Conservation (phyloP, 2,888 invertebrate species). For the Cordilura impudica region DNA sequence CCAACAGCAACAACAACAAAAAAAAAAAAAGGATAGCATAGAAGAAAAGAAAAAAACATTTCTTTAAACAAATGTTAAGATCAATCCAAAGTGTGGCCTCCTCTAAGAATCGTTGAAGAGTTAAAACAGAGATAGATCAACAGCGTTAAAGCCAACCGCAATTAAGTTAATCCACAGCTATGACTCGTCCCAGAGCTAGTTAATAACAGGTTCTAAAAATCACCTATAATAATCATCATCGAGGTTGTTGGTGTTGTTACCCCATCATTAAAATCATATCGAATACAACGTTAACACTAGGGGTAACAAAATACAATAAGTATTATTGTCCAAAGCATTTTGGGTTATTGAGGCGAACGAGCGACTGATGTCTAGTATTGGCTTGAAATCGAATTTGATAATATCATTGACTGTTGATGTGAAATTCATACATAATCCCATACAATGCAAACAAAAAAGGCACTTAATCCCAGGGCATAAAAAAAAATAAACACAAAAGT, state of each 20-base stretch:
- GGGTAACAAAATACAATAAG: conserved; percentile 38
- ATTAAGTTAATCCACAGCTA: neutral
- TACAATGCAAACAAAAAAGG: conserved; percentile 28
- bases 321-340: conserved; percentile 9
- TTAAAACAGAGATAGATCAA: neutral
- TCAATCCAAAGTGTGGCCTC: neutral
- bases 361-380: conserved; percentile 2
- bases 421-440: conserved; percentile 42
- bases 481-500: neutral
- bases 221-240: conserved; percentile 39
- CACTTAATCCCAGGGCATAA: conserved; percentile 31
- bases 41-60: neutral
- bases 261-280: conserved; percentile 50
- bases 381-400: conserved; percentile 16
- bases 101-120: neutral
- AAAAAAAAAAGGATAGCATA: neutral
- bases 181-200: neutral
- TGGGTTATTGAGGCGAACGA: neutral
- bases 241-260: conserved; percentile 36
- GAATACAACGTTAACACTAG: conserved; percentile 22
- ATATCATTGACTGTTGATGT: conserved; percentile 41
- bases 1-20: neutral
- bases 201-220: conserved; percentile 50
- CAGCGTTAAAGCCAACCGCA: neutral
- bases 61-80: neutral